Conservation (phyloP, 2,797 vertebrate species). For the Rhinatrema bivittatum region DNA sequence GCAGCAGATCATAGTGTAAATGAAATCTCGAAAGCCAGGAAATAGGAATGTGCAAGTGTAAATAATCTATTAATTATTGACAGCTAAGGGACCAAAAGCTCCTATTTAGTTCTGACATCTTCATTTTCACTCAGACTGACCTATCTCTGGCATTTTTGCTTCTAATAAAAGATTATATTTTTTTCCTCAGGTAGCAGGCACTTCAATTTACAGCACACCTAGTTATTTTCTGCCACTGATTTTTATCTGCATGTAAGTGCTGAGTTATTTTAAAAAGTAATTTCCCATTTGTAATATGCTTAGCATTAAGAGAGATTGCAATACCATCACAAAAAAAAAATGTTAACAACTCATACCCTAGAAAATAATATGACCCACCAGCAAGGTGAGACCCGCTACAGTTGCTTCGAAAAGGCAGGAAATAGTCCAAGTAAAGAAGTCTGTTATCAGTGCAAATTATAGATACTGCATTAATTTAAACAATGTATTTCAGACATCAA, state of each 20-base stretch:
- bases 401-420: too few relatives aligned
- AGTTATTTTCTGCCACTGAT: slow-evolving; percentile 24
- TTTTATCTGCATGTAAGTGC: slow-evolving; percentile 16
- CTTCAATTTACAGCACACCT: slow-evolving; percentile 27
- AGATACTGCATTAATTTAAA: too few relatives aligned
- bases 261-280: too few relatives aligned
- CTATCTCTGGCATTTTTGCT: slow-evolving; percentile 32
- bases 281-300: too few relatives aligned
- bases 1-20: slow-evolving; percentile 78
- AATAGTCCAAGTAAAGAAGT: too few relatives aligned
- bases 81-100: slow-evolving; percentile 53
- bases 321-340: too few relatives aligned
- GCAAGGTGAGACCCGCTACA: too few relatives aligned
- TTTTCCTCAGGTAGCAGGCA: slow-evolving; percentile 9
- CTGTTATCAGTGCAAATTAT: too few relatives aligned
- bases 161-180: slow-evolving; percentile 29
- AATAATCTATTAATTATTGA: slow-evolving; percentile 94
- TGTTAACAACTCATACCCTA: too few relatives aligned
- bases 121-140: slow-evolving; percentile 43
- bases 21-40: slow-evolving; percentile 73
- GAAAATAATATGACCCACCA: too few relatives aligned
- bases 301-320: too few relatives aligned
- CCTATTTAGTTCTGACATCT: slow-evolving; percentile 61
- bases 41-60: slow-evolving; percentile 81
- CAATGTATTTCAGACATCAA: too few relatives aligned